These are phyloP conservation scores for Helicoverpa zea DNA, from an alignment of 1,140 invertebrate genomes.

Conservation along the genomic window DNA sequence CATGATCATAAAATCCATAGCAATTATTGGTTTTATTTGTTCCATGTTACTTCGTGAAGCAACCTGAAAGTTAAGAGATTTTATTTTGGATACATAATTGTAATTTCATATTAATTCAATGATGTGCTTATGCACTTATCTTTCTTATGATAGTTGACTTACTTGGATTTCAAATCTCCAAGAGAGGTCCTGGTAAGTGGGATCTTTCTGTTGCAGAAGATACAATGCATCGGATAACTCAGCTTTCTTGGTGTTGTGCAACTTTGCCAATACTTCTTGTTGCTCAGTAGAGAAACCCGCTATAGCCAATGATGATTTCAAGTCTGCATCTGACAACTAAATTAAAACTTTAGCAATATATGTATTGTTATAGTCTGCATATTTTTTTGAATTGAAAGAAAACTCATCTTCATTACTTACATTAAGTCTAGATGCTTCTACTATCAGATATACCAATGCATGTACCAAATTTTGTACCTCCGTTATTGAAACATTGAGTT, in stretches of 20 bases:
- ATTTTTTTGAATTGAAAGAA: not conserved
- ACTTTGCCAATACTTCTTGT: conserved; percentile 76
- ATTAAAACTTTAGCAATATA: conserved; percentile 43
- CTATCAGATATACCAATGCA: conserved; percentile 77
- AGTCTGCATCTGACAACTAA: conserved; percentile 79
- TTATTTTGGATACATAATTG: not conserved
- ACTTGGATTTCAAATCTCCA: conserved; percentile 84
- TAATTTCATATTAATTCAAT: not conserved
- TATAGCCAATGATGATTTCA: conserved; percentile 76
- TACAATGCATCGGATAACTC: conserved; percentile 73
- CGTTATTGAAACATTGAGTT: conserved; percentile 65
- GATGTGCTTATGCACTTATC: not conserved
- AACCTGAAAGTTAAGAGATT: conserved; percentile 64
- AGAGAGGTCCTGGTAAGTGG: conserved; percentile 72
- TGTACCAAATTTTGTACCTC: conserved; percentile 76
- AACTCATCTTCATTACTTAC: conserved; percentile 64
- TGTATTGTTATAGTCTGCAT: not conserved
- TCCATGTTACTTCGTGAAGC: conserved; percentile 66
- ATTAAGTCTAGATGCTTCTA: conserved; percentile 81
- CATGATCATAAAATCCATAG: conserved; percentile 77
- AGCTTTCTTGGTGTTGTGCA: conserved; percentile 75
- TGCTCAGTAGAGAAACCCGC: conserved; percentile 78
- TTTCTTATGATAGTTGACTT: conserved; percentile 23
- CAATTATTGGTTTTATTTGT: conserved; percentile 74
- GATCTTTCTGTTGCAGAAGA: conserved; percentile 73